Conservation (phyloP, 2,888 invertebrate species). For the Melipona beecheii region DNA sequence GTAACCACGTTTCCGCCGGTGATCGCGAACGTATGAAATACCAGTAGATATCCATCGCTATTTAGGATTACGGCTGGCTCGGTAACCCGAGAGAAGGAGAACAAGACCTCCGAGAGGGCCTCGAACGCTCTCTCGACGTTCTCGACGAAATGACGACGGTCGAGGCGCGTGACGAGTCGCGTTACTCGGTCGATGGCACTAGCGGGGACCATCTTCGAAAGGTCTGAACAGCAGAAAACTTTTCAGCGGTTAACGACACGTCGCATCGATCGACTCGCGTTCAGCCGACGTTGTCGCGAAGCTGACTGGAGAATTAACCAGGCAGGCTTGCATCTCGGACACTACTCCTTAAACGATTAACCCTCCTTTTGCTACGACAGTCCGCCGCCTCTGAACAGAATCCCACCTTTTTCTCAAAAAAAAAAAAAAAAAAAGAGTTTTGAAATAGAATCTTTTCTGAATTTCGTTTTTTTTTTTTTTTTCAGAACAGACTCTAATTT, state of each 20-base stretch:
- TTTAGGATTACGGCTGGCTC: not conserved
- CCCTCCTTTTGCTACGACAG: too few species aligned
- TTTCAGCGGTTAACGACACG: constrained; percentile 32
- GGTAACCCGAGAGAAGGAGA: not conserved
- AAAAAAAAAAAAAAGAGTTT: too few species aligned
- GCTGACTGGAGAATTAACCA: constrained; percentile 20
- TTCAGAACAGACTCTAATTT: too few species aligned
- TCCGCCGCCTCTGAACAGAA: too few species aligned
- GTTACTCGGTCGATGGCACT: constrained; percentile 18
- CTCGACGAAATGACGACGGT: not conserved
- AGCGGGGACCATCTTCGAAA: not conserved
- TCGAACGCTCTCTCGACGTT: not conserved
- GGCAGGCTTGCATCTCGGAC: constrained; percentile 2
- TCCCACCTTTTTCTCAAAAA: too few species aligned
- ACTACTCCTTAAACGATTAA: not conserved
- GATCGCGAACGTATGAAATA: not conserved
- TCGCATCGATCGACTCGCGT: constrained; percentile 19
- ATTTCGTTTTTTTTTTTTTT: too few species aligned
- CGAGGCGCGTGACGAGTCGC: not conserved
- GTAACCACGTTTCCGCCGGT: constrained; percentile 2
- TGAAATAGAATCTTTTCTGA: too few species aligned
- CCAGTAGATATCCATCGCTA: not conserved
- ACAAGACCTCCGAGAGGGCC: not conserved
- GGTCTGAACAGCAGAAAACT: constrained; percentile 15
- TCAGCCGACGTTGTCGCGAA: constrained; percentile 11